phyloP scores from a whole-genome alignment of 2,888 invertebrate species.

The Proisotoma minuta region DNA sequence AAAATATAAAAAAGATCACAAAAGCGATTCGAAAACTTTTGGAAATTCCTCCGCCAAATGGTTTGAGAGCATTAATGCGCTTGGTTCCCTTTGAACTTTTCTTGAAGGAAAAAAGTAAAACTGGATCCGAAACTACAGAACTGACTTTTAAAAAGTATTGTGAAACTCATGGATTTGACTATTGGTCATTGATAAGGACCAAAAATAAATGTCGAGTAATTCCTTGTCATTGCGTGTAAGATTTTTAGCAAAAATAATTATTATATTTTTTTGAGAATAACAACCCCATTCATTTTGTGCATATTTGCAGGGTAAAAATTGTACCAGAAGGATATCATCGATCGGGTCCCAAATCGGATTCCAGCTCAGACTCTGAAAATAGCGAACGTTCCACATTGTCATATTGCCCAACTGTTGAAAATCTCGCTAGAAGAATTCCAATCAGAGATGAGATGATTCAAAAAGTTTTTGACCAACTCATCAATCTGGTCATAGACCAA shows the following conservation, averaged over 20 bases:
- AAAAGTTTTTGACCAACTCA: conserved; percentile 17
- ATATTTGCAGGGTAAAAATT: no score
- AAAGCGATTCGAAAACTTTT: conserved; percentile 20
- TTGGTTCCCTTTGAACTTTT: conserved; percentile 18
- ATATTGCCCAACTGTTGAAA: conserved; percentile 29
- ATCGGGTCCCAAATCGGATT: no score
- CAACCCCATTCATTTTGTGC: no score
- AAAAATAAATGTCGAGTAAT: not conserved
- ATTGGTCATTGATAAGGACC: not conserved
- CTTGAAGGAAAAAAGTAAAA: conserved; percentile 13
- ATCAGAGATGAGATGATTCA: conserved; percentile 16
- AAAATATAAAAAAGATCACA: conserved; percentile 15
- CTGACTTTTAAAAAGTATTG: conserved; percentile 26
- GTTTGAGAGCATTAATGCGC: conserved; percentile 12
- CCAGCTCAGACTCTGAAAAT: no score
- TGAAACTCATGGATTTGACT: conserved; percentile 15
- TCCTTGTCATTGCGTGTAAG: no score
- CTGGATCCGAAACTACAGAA: conserved; percentile 6
- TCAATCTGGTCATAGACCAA: no score
- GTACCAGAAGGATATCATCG: no score
- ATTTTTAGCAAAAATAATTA: no score
- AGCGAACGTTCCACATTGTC: no score
- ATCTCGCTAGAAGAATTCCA: conserved; percentile 1
- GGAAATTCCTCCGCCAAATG: conserved; percentile 22
- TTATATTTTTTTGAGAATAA: no score